A percentile compares a stretch with the other conserved stretches of the same genome.
phyloP scores from a whole-genome alignment of 2,888 invertebrate species.

The Papilio protenor region DNA sequence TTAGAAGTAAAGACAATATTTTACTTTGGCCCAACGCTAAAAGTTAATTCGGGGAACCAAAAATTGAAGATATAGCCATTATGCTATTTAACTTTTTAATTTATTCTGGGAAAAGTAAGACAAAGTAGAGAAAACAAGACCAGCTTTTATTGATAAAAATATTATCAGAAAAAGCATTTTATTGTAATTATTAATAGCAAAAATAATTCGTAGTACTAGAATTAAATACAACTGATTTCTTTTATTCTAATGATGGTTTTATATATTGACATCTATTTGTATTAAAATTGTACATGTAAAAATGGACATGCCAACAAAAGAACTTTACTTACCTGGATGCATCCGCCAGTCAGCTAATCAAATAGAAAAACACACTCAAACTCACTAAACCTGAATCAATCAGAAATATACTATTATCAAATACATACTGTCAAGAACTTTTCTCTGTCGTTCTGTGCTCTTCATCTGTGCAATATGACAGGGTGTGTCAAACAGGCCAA shows the following conservation, averaged over 20 bases:
- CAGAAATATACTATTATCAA: not conserved
- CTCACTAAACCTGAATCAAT: not conserved
- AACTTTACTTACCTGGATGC: constrained; percentile 33
- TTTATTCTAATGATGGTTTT: not conserved
- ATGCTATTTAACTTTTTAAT: too few relatives aligned
- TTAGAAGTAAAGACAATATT: too few relatives aligned
- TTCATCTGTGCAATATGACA: constrained; percentile 95
- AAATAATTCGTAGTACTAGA: not conserved
- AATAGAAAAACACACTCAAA: constrained; percentile 33
- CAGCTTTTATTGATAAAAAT: too few relatives aligned
- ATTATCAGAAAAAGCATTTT: not conserved
- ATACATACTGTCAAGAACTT: constrained; percentile 89
- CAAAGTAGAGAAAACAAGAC: too few relatives aligned
- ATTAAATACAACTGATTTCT: not conserved
- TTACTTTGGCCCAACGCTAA: too few relatives aligned
- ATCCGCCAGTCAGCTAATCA: constrained; percentile 38
- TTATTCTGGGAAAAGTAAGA: too few relatives aligned
- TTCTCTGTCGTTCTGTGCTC: constrained; percentile 91
- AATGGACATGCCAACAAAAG: not conserved
- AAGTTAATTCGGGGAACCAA: too few relatives aligned
- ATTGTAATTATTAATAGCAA: not conserved
- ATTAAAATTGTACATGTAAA: not conserved
- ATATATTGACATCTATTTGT: not conserved
- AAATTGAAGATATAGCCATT: too few relatives aligned
- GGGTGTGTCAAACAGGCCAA: constrained; percentile 93